Percentiles rank a stretch among this genome's conserved stretches.
These are phyloP conservation scores for Masticophis lateralis DNA, from an alignment of 2,797 vertebrate genomes.

Conservation along the genomic window DNA sequence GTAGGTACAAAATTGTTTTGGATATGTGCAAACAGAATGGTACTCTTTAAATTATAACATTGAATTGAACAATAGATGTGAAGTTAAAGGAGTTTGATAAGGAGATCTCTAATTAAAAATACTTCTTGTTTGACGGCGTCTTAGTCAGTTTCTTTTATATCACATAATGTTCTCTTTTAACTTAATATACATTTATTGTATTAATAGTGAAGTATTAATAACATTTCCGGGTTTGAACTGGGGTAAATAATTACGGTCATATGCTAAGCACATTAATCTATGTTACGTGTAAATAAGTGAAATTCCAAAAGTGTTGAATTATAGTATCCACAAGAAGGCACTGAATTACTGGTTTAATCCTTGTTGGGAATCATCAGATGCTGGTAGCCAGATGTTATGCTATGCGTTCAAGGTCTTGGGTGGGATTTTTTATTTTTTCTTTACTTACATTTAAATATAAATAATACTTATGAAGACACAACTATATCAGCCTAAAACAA, in stretches of 20 bases:
- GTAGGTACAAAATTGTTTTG: background rate
- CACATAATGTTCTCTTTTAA: background rate
- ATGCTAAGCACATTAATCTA: slow-evolving; percentile 13
- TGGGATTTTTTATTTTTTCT: background rate
- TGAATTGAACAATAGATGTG: background rate
- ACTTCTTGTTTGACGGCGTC: background rate
- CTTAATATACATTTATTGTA: background rate
- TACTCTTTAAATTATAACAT: background rate
- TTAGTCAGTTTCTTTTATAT: background rate
- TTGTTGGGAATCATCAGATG: background rate
- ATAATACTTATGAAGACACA: background rate
- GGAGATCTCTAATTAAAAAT: background rate
- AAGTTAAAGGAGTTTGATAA: background rate
- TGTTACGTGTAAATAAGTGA: background rate
- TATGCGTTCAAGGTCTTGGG: background rate
- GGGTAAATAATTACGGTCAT: slow-evolving; percentile 11
- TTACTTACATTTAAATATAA: background rate
- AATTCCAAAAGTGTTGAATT: slow-evolving; percentile 19
- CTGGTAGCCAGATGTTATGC: background rate
- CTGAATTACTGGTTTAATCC: background rate
- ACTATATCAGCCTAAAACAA: background rate
- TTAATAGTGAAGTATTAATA: background rate
- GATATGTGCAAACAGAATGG: background rate
- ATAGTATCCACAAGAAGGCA: background rate
- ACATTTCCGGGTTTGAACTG: slow-evolving; percentile 9